These are phyloP conservation scores for Apamea crenata DNA, from an alignment of 2,888 invertebrate genomes.

Conservation along the genomic window DNA sequence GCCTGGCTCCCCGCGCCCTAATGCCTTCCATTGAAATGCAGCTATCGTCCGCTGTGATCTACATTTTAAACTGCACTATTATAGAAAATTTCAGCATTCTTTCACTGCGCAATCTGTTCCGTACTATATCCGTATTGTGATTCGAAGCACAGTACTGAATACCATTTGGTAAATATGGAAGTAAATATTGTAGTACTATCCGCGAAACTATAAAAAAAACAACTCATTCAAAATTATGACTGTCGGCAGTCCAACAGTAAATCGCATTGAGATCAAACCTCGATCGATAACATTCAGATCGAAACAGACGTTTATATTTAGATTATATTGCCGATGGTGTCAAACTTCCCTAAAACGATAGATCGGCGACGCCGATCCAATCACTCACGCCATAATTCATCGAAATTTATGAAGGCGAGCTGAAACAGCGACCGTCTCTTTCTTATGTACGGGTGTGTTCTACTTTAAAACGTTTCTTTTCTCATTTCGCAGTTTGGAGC, in stretches of 20 bases:
- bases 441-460: constrained; percentile 84
- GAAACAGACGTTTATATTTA: constrained; percentile 82
- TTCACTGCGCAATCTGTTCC: constrained; percentile 8
- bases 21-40: constrained; percentile 74
- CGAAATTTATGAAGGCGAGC: constrained; percentile 85
- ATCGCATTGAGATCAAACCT: constrained; percentile 67
- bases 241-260: constrained; percentile 52
- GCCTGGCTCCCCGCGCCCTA: constrained; percentile 72
- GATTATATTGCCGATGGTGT: constrained; percentile 83
- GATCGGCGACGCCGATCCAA: constrained; percentile 85
- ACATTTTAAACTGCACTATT: constrained; percentile 33
- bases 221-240: constrained; percentile 27
- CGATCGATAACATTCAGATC: constrained; percentile 72
- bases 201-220: constrained; percentile 33
- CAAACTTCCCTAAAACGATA: constrained; percentile 86
- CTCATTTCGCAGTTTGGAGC: constrained; percentile 91
- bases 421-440: constrained; percentile 85
- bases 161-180: constrained; percentile 29
- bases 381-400: constrained; percentile 88
- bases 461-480: constrained; percentile 89
- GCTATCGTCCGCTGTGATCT: constrained; percentile 56
- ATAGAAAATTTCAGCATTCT: constrained; percentile 24
- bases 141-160: constrained; percentile 7
- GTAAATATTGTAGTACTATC: constrained; percentile 55
- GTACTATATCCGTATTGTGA: background rate